Evolutionary conservation across 35 echinoderm and acorn worm genomes (phyloP).

Genomic region (Chiridota heheva): DNA sequence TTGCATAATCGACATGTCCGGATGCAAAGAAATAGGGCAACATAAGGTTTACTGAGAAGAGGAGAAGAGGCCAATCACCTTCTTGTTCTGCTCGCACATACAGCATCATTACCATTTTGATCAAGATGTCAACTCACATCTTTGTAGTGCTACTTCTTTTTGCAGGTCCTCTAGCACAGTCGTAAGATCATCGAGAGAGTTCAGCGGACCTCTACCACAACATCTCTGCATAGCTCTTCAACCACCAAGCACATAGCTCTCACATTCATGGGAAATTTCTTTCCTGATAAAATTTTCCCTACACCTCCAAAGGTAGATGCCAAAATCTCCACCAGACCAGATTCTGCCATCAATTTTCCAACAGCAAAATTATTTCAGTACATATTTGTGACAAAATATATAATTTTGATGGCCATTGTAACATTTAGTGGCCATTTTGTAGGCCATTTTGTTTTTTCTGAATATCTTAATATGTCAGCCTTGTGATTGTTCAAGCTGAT

Average conservation of each 20-base stretch:
- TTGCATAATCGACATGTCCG: constrained; percentile 28
- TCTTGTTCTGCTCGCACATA: constrained; percentile 25
- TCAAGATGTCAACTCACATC: constrained; percentile 45
- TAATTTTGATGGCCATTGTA: too few species aligned
- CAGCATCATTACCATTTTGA: constrained; percentile 37
- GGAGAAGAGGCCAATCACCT: constrained; percentile 38
- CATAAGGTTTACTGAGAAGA: constrained; percentile 17
- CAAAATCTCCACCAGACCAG: constrained; percentile 44
- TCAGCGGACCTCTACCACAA: not conserved
- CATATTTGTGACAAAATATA: too few species aligned
- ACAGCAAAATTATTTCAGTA: too few species aligned
- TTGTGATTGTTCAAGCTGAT: too few species aligned
- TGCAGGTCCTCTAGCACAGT: constrained; percentile 9
- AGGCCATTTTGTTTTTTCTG: too few species aligned
- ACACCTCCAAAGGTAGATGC: constrained; percentile 50
- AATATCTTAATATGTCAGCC: too few species aligned
- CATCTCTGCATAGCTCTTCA: constrained; percentile 25
- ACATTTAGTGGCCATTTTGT: too few species aligned
- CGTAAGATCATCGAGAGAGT: constrained; percentile 30
- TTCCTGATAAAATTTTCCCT: constrained; percentile 45
- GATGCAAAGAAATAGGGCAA: constrained; percentile 46
- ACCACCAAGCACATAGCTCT: constrained; percentile 55
- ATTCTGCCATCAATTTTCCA: constrained; percentile 41
- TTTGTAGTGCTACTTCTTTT: constrained; percentile 32
- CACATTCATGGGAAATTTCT: constrained; percentile 59